Base-by-base conservation (phyloP, 2,113 vertebrate species). In the Lagopus muta region DNA sequence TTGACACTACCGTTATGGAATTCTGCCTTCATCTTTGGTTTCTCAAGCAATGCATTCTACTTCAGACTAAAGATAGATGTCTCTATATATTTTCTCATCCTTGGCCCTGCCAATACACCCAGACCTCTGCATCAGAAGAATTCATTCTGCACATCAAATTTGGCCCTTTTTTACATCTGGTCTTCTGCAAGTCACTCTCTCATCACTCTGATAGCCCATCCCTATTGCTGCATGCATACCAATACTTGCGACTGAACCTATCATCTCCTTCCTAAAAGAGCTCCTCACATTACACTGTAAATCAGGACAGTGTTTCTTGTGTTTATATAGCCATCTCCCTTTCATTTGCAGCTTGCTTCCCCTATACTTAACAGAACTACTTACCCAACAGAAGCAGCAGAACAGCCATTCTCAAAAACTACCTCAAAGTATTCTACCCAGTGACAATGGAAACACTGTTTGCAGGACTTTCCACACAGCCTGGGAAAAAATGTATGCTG, bases 121-220 rank as follows among this genome's bases (percentile, higher is more conserved):
- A 25, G 36, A 58, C 14, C 36, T 2, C 10, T 21, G 22, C 10
- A 28, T 25, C 61, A 54, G 36, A 4, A 57, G 48, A 55, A 42
- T 27, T 28, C 60, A 36, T 27, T 27, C 36, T 48, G 64, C 67
- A 30, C 32, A 7, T 3, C 0, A 0, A 50, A 30, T 4, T 5
- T 7, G 38, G 21, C 28, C 48, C 34, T 84, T 8, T 14, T 3
- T 57, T 57, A 54, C 48, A 16, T 2, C 69, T 32, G 6, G 0
- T 25, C 50, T 60, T 74, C 71, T 60, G 11, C 58, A 14, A 77
- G 3, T n/a, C 1, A 2, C 25, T 48, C 15, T 25, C 18, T 47
- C 24, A 7, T 22, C 43, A 15, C 43, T 3, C 40, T 0, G 1
- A 6, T 1, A 2, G 2, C 72, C 18, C 73, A 25, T 1, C 34